Conservation (phyloP, 2,113 vertebrate genomes). For the Copsychus sechellarum region DNA sequence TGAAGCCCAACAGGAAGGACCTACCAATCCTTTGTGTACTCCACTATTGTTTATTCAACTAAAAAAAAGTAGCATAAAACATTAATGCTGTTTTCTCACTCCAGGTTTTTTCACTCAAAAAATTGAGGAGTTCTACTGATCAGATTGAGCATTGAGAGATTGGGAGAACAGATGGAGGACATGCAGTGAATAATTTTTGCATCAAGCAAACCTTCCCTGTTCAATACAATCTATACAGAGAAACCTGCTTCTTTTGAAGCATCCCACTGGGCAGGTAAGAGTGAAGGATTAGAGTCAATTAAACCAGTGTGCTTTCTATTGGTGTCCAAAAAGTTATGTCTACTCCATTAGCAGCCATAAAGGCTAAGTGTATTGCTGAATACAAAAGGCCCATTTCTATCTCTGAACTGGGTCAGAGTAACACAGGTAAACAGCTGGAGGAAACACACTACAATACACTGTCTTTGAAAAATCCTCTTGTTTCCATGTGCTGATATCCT, state of each 20-base stretch:
- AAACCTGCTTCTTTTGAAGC: conserved; percentile 11
- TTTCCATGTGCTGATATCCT: not conserved
- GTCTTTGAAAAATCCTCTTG: not conserved
- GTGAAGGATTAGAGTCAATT: not conserved
- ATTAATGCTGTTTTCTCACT: conserved; percentile 51
- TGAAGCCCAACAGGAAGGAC: conserved; percentile 9
- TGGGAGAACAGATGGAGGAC: conserved; percentile 61
- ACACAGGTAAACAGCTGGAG: not conserved
- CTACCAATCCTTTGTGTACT: conserved; percentile 54
- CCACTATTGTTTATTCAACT: conserved; percentile 46
- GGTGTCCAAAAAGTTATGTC: not conserved
- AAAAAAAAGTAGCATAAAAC: conserved; percentile 51
- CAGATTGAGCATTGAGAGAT: conserved; percentile 47
- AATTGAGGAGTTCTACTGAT: conserved; percentile 32
- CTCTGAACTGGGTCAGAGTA: not conserved
- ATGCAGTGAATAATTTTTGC: conserved; percentile 49
- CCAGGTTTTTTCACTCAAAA: conserved; percentile 25
- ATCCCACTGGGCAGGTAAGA: not conserved
- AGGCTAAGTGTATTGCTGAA: not conserved
- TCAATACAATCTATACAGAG: conserved; percentile 9
- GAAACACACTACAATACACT: accelerated
- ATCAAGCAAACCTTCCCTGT: conserved; percentile 39
- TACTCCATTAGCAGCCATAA: not conserved
- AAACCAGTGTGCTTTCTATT: not conserved
- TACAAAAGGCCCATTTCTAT: not conserved